These are phyloP conservation scores for Pangasius macronema DNA, from an alignment of 2,797 vertebrate species.

Conservation along the genomic window DNA sequence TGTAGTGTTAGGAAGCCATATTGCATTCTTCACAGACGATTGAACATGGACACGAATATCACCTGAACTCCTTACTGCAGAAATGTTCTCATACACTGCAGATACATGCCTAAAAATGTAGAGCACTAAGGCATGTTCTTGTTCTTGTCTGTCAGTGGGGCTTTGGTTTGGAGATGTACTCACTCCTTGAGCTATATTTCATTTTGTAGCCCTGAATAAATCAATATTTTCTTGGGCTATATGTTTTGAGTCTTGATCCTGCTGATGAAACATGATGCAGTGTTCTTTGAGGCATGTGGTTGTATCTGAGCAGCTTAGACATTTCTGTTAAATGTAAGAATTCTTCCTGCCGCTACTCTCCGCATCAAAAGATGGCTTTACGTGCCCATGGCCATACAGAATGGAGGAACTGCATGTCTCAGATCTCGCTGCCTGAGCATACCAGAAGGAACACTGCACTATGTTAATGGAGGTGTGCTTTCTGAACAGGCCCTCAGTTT, in stretches of 20 bases:
- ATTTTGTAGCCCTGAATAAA: neutral
- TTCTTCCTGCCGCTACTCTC: neutral
- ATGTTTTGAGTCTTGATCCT: neutral
- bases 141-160: neutral
- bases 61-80: neutral
- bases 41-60: neutral
- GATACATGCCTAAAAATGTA: neutral
- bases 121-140: neutral
- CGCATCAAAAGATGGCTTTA: neutral
- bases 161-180: neutral
- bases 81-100: neutral
- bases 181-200: neutral
- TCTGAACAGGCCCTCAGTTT: slow-evolving; percentile 41
- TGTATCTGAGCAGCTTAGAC: neutral
- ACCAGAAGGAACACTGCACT: slow-evolving; percentile 35
- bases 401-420: slow-evolving; percentile 22
- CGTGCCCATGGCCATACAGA: slow-evolving; percentile 9
- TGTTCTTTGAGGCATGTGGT: too few relatives aligned
- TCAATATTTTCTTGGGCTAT: neutral
- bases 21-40: neutral
- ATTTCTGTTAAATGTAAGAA: neutral
- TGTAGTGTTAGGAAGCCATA: neutral
- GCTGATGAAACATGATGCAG: too few relatives aligned
- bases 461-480: slow-evolving; percentile 50
- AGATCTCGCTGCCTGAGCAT: slow-evolving; percentile 21